These are phyloP conservation scores for Micromussa lordhowensis DNA, from an alignment of 92 coral and sea anemone species.

Conservation along the genomic window DNA sequence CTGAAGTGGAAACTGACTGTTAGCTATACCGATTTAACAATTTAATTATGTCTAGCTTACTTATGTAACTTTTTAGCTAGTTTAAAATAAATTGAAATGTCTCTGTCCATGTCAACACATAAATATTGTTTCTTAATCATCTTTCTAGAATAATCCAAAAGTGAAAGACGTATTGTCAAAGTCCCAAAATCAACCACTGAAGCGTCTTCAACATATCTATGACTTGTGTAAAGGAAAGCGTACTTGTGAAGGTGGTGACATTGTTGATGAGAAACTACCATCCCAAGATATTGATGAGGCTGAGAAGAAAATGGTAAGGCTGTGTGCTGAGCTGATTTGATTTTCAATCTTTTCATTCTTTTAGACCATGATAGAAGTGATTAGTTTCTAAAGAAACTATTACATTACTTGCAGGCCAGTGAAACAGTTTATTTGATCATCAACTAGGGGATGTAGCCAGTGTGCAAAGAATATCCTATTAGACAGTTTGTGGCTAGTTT, in stretches of 20 bases:
- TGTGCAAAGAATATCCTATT: no score
- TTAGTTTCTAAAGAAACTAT: not conserved
- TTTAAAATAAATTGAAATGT: not conserved
- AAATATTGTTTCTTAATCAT: not conserved
- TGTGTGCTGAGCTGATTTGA: not conserved
- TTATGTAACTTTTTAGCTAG: not conserved
- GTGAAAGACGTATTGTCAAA: constrained; percentile 88
- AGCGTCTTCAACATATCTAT: constrained; percentile 92
- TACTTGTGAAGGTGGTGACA: constrained; percentile 97
- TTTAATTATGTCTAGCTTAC: not conserved
- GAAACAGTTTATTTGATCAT: not conserved
- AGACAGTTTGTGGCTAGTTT: no score
- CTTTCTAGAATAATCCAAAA: constrained; percentile 86
- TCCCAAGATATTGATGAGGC: constrained; percentile 80
- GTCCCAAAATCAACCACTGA: constrained; percentile 84
- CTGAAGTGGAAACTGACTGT: not conserved
- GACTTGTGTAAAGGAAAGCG: constrained; percentile 96
- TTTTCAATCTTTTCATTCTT: not conserved
- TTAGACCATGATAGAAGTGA: not conserved
- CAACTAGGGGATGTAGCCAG: not conserved
- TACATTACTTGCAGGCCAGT: not conserved
- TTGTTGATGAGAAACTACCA: constrained; percentile 81
- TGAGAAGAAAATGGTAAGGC: constrained; percentile 86
- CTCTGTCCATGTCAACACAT: not conserved
- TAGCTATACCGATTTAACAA: not conserved